Conservation (phyloP, 1,140 invertebrate genomes). For the Caenorhabditis briggsae region DNA sequence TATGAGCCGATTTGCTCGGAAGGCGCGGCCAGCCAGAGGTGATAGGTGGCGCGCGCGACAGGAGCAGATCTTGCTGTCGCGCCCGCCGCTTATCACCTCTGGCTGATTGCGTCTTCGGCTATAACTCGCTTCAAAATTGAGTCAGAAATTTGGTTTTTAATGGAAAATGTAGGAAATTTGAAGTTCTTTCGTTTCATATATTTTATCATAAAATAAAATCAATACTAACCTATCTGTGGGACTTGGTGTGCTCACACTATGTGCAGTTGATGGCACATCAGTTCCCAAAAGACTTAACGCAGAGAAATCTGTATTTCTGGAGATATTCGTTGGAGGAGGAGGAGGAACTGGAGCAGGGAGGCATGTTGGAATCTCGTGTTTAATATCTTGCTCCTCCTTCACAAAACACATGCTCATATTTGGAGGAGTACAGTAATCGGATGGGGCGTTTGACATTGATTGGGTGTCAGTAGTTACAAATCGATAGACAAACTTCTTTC, state of each 20-base stretch:
- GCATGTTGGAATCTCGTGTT: conserved; percentile 29
- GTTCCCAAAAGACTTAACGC: conserved; percentile 13
- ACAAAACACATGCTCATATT: conserved; percentile 46
- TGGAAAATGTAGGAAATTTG: neutral
- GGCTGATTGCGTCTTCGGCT: no score
- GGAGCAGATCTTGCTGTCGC: no score
- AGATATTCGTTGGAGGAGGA: neutral
- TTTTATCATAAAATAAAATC: neutral
- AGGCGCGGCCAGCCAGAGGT: no score
- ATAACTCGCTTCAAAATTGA: no score
- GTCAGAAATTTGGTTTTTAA: no score
- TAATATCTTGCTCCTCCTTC: conserved; percentile 41
- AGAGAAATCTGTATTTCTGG: neutral
- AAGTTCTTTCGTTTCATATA: neutral
- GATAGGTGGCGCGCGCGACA: no score
- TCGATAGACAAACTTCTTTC: conserved; percentile 78
- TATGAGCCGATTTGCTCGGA: no score
- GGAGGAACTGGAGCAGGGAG: neutral
- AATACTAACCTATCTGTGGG: conserved; percentile 11
- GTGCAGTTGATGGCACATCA: neutral
- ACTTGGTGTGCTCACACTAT: conserved; percentile 42
- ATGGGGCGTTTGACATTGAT: neutral
- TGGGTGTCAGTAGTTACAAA: conserved; percentile 68
- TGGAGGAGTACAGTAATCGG: neutral
- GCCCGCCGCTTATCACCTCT: no score